Evolutionary conservation across 2,888 invertebrate genomes (phyloP).

Genomic region (Adineta ricciae): DNA sequence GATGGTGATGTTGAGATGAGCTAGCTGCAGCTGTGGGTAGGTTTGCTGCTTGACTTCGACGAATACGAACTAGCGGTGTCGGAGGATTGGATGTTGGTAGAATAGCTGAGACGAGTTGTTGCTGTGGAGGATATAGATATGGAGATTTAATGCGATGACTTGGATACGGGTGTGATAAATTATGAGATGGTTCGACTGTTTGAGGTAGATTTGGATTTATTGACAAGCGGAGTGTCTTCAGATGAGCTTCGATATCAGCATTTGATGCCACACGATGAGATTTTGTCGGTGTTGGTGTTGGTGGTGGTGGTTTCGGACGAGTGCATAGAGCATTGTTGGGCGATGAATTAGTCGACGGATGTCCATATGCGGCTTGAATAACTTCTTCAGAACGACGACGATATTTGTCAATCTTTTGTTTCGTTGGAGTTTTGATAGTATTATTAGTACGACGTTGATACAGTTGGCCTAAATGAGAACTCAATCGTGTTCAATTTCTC

Average conservation of each 20-base stretch:
- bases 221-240: background rate
- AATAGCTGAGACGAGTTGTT: background rate
- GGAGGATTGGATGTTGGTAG: background rate
- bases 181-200: background rate
- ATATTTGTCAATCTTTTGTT: constrained; percentile 22
- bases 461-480: background rate
- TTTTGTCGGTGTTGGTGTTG: background rate
- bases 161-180: background rate
- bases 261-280: background rate
- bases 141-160: background rate
- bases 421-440: background rate
- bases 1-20: background rate
- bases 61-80: background rate
- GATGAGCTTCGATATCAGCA: background rate
- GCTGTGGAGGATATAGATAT: background rate
- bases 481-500: background rate
- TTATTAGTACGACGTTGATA: constrained; percentile 1
- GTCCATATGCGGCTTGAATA: background rate
- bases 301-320: background rate
- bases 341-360: background rate
- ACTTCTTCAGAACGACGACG: background rate
- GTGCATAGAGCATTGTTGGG: background rate
- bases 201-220: background rate
- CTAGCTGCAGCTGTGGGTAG: background rate
- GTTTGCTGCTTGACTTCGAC: background rate